Conservation (phyloP, 1,140 invertebrate species). For the Charaxes varanes region DNA sequence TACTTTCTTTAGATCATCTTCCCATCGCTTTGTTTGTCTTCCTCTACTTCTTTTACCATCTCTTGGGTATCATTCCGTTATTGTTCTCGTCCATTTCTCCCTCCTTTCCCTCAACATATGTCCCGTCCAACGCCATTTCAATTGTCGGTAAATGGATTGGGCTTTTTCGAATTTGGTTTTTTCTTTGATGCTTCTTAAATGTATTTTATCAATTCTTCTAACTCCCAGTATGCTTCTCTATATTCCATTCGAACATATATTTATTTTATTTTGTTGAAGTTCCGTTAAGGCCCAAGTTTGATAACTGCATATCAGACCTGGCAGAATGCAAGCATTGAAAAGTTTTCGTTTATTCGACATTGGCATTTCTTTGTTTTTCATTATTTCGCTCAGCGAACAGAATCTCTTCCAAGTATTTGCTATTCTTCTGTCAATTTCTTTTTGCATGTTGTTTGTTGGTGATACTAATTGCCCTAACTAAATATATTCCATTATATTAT, state of each 20-base stretch:
- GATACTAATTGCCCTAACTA: neutral
- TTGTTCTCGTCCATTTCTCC: too few relatives aligned
- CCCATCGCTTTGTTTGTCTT: too few relatives aligned
- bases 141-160: too few relatives aligned
- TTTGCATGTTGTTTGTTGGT: neutral
- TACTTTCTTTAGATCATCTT: too few relatives aligned
- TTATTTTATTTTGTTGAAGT: neutral
- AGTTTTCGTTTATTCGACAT: neutral
- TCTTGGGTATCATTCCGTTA: too few relatives aligned
- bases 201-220: too few relatives aligned
- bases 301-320: neutral
- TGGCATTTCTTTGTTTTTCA: neutral
- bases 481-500: neutral
- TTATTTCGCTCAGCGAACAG: neutral
- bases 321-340: constrained; percentile 1
- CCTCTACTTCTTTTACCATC: too few relatives aligned
- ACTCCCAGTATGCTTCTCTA: too few relatives aligned
- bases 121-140: too few relatives aligned
- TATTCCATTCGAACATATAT: neutral
- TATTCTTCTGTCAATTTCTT: neutral
- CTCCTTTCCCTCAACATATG: too few relatives aligned
- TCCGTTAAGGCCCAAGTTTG: constrained; percentile 1
- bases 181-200: too few relatives aligned
- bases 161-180: too few relatives aligned
- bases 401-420: neutral